A percentile compares a stretch with the other conserved stretches of the same genome.
Evolutionary conservation across 2,113 vertebrate genomes (phyloP).

Genomic region (Papio anubis): DNA sequence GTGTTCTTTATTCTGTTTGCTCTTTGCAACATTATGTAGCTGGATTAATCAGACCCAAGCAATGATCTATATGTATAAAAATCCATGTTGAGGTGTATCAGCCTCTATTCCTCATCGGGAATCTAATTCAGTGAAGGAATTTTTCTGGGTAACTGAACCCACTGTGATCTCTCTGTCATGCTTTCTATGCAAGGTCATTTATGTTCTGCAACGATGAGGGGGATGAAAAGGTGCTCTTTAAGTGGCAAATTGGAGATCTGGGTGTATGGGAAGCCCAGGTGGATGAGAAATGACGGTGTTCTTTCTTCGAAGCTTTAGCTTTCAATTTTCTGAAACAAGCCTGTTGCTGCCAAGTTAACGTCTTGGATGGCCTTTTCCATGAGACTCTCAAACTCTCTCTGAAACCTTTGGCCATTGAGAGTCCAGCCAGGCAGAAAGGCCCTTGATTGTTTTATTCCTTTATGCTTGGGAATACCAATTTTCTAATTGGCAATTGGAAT

Average conservation of each 20-base stretch:
- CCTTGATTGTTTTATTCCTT: constrained; percentile 51
- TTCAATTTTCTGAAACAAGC: not conserved
- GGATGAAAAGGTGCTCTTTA: not conserved
- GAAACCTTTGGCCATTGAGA: not conserved
- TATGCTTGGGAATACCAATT: constrained; percentile 57
- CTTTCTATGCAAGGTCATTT: not conserved
- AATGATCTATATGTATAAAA: not conserved
- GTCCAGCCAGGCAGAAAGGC: not conserved
- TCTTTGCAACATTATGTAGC: not conserved
- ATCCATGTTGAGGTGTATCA: not conserved
- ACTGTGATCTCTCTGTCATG: not conserved
- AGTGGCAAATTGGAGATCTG: not conserved
- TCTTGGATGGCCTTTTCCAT: not conserved
- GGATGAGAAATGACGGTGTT: not conserved
- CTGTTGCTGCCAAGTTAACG: not conserved
- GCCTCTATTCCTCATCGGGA: not conserved
- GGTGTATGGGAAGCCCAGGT: not conserved
- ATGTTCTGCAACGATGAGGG: not conserved
- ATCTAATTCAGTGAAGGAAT: not conserved
- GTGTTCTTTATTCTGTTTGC: not conserved
- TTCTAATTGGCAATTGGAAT: constrained; percentile 24
- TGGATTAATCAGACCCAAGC: not conserved
- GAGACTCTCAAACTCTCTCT: constrained; percentile 1
- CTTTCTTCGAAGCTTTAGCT: not conserved
- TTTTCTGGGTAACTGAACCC: not conserved